phyloP scores from a whole-genome alignment of 1,140 invertebrate species.

The Caerostris darwini region DNA sequence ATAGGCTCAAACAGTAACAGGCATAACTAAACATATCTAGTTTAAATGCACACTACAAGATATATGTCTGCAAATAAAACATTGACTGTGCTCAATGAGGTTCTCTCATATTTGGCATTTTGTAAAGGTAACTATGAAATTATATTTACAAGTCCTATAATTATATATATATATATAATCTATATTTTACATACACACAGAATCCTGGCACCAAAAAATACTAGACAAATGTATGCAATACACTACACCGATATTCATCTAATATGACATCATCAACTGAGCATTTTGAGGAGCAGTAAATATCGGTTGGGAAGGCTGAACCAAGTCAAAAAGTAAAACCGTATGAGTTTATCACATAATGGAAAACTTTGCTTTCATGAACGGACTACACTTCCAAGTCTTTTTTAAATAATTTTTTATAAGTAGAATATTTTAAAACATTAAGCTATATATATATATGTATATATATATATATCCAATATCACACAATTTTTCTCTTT shows the following conservation, averaged over 20 bases:
- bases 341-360: constrained; percentile 77
- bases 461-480: constrained; percentile 60
- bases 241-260: constrained; percentile 69
- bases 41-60: constrained; percentile 75
- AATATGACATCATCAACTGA: constrained; percentile 65
- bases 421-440: constrained; percentile 75
- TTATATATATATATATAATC: constrained; percentile 52
- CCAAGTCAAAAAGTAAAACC: constrained; percentile 73
- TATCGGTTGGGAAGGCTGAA: constrained; percentile 69
- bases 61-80: constrained; percentile 74
- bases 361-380: constrained; percentile 76
- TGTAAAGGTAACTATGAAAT: constrained; percentile 77
- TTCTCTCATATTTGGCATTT: constrained; percentile 78
- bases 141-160: constrained; percentile 75
- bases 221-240: constrained; percentile 68
- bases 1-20: constrained; percentile 71
- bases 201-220: constrained; percentile 76
- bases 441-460: constrained; percentile 57
- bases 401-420: constrained; percentile 56
- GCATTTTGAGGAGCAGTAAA: constrained; percentile 76
- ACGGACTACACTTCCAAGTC: constrained; percentile 71
- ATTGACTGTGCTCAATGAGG: constrained; percentile 75
- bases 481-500: constrained; percentile 68
- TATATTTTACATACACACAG: constrained; percentile 68
- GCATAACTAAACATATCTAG: constrained; percentile 73